phyloP scores from a whole-genome alignment of 2,888 invertebrate genomes.

The Deilephila elpenor region DNA sequence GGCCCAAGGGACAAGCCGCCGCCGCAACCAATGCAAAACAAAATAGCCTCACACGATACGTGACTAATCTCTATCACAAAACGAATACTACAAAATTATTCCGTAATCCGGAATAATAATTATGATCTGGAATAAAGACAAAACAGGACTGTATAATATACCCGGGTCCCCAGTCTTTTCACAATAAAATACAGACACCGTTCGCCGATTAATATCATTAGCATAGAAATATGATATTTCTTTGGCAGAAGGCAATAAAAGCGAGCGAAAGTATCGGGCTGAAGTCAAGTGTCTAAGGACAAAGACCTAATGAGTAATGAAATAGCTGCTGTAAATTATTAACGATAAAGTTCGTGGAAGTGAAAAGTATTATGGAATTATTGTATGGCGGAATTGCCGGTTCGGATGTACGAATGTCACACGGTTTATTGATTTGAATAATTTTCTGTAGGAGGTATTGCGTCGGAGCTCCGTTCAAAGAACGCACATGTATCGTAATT shows the following conservation, averaged over 20 bases:
- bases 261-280: conserved; percentile 11
- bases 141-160: neutral
- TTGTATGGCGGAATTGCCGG: neutral
- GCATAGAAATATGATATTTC: conserved; percentile 25
- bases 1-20: no score
- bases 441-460: neutral
- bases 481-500: no score
- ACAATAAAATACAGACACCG: conserved; percentile 29
- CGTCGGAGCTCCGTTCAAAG: neutral
- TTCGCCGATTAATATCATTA: conserved; percentile 23
- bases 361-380: neutral
- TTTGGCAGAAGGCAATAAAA: conserved; percentile 21
- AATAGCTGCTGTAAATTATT: conserved; percentile 2
- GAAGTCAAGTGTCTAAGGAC: conserved; percentile 5
- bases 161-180: conserved; percentile 17
- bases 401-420: neutral
- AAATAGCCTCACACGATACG: no score
- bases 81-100: neutral
- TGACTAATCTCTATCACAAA: no score
- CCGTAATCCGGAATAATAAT: neutral
- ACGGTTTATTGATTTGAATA: conserved; percentile 6
- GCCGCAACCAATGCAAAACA: no score
- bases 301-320: conserved; percentile 15
- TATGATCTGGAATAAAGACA: neutral
- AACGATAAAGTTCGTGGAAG: conserved; percentile 7